These are phyloP conservation scores for Etheostoma perlongum DNA, from an alignment of 2,797 vertebrate species.

Conservation along the genomic window DNA sequence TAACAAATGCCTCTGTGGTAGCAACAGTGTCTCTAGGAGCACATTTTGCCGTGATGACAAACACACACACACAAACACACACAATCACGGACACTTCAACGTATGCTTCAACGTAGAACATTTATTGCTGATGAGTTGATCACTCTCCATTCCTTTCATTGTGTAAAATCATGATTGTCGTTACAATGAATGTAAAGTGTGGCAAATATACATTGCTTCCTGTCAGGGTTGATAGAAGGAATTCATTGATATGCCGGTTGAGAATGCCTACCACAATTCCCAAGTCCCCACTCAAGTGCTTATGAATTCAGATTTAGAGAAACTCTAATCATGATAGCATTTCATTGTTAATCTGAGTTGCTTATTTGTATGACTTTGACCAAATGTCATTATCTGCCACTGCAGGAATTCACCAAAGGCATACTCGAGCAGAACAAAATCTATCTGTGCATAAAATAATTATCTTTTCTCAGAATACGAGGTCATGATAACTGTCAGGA, in stretches of 20 bases:
- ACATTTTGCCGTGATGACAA: too few species aligned
- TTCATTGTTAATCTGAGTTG: conserved; percentile 62
- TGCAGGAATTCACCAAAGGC: conserved; percentile 38
- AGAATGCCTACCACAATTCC: conserved; percentile 24
- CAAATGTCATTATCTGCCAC: conserved; percentile 63
- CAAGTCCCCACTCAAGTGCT: conserved; percentile 34
- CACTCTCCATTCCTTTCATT: not conserved
- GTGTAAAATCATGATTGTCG: not conserved
- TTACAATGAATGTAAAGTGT: conserved; percentile 1
- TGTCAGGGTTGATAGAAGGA: conserved; percentile 12
- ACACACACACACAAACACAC: too few species aligned
- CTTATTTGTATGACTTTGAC: conserved; percentile 68
- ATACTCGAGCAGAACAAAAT: conserved; percentile 41
- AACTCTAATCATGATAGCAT: conserved; percentile 71
- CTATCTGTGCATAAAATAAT: conserved; percentile 52
- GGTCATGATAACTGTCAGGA: conserved; percentile 58
- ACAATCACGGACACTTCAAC: not conserved
- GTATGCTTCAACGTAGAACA: not conserved
- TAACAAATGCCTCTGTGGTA: not conserved
- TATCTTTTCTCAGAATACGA: conserved; percentile 51
- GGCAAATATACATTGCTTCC: not conserved
- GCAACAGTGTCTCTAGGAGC: not conserved
- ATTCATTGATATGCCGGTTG: conserved; percentile 50
- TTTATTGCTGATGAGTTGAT: not conserved
- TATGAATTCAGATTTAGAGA: conserved; percentile 56